phyloP scores from a whole-genome alignment of 2,113 vertebrate species.

The Colossoma macropomum region DNA sequence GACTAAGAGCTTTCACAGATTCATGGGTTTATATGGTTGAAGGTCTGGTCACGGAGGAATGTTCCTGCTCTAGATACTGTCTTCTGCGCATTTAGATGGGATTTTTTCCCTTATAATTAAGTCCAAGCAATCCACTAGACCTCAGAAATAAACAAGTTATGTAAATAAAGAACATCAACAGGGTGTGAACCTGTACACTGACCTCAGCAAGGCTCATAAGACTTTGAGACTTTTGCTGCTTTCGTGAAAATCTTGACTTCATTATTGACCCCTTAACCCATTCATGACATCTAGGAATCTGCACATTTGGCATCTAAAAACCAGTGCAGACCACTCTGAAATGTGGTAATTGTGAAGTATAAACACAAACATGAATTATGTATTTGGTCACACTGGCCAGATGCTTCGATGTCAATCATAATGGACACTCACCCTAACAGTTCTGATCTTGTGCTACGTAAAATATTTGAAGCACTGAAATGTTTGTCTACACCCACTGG shows the following conservation, averaged over 20 bases:
- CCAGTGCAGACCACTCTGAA: background rate
- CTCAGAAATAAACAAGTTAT: background rate
- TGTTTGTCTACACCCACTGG: too few relatives aligned
- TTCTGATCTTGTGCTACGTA: too few relatives aligned
- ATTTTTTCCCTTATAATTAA: background rate
- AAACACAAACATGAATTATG: background rate
- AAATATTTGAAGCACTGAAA: too few relatives aligned
- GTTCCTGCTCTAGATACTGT: background rate
- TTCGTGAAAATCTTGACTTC: background rate
- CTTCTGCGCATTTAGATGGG: background rate
- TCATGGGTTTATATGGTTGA: constrained; percentile 8
- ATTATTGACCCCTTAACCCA: background rate
- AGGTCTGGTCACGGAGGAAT: constrained; percentile 32
- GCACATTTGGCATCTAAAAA: background rate
- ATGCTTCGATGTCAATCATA: too few relatives aligned
- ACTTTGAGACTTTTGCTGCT: too few relatives aligned
- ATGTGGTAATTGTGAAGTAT: too few relatives aligned
- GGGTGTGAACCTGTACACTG: background rate
- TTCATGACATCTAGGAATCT: background rate
- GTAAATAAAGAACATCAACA: background rate
- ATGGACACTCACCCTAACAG: too few relatives aligned
- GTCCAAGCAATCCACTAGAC: background rate
- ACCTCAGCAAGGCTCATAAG: too few relatives aligned
- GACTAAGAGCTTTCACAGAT: constrained; percentile 43
- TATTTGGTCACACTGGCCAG: too few relatives aligned